Base-by-base conservation (phyloP, 2,888 invertebrate species). In the Mactromeris polynyma region DNA sequence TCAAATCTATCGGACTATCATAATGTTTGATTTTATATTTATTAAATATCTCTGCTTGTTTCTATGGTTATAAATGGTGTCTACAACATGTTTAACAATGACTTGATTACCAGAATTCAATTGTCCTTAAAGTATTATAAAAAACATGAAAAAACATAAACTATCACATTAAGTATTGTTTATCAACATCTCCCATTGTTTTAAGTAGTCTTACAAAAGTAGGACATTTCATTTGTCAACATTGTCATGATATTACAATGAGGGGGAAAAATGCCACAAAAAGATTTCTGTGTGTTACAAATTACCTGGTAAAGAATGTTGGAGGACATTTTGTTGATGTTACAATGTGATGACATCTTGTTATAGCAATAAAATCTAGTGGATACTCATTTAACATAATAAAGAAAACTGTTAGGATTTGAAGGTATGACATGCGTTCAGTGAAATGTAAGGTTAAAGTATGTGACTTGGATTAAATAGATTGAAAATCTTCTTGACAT, bases 241-340 rank as follows among this genome's bases (percentile, higher is more conserved):
- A 19, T 38, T 83, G 83, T 73, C 83, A 83, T 31, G 21, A n/a
- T 64, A 36, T 80, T n/a, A 82, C 6, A 82, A 6, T 14, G 51
- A 64, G 82, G 36, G 9, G 33, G 73, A 26, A 82, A 40, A 40
- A 19, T 11, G 40, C 46, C 36, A 36, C 46, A 46, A 82, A 82
- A 82, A 19, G 40, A 46, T 69, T 80, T 84, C 46, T n/a, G 73
- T 26, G 14, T 69, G 80, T 51, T 87, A 79, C 84, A 84, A 73
- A 81, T 87, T 83, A 69, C 77, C 69, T 38, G 38, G 46, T 36
- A 40, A n/a, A 84, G 87, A 87, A 87, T 87, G 87, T 87, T 46
- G 4, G 64, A 87, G 73, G 81, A 73, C 73, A 73, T 80, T 64
- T 83, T 84, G 58, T 51, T 51, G 46, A 46, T 64, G 85, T 85